Base-by-base conservation (phyloP, 2,888 invertebrate species). In the Zaprionus bogoriensis region DNA sequence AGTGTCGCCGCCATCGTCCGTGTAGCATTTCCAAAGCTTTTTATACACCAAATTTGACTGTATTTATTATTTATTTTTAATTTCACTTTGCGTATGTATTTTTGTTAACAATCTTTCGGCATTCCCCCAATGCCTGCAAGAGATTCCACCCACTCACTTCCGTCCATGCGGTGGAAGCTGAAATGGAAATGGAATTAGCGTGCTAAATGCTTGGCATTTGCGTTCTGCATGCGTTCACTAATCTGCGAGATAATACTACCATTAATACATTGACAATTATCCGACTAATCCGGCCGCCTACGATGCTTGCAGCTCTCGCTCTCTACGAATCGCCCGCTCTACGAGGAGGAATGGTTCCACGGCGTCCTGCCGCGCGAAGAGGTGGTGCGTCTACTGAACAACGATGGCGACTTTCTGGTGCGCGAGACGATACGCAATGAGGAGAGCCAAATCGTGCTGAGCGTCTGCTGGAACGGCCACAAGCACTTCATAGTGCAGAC, bases 401-500 rank as follows among this genome's bases (percentile, higher is more conserved):
- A 95, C 54, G 97, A 99, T 80, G 99, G 99, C 0, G 98, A 99
- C 90, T 99, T 97, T 91, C 92, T 99, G 60, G 98, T 99, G 57
- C 93, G 98, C 22, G 98, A 98, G 92, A 98, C 98, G 1, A 97
- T 95, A 64, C 93, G 97, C 87, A 97, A 97, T 87, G 97, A 97
- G 87, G 97, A 97, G 88, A 94, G 96, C 74, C 98, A 98, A 92
- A 95, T 97, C 44, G 98, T 99, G 61, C 92, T 99, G 41, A 98
- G 98, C 10, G 98, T 98, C 1, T 97, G 96, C 90, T 98, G 98
- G 98, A 96, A 97, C 62, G 97, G 97, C 17, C 97, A 98, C 87
- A 98, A 98, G 89, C 98, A 99, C 92, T 99, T 99, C 90, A 98
- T 99, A 79, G 98, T 99, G 62, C 98, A 98, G 92, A 97, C 96